phyloP scores from a whole-genome alignment of 2,888 invertebrate species.

The Lochmaea crataegi region DNA sequence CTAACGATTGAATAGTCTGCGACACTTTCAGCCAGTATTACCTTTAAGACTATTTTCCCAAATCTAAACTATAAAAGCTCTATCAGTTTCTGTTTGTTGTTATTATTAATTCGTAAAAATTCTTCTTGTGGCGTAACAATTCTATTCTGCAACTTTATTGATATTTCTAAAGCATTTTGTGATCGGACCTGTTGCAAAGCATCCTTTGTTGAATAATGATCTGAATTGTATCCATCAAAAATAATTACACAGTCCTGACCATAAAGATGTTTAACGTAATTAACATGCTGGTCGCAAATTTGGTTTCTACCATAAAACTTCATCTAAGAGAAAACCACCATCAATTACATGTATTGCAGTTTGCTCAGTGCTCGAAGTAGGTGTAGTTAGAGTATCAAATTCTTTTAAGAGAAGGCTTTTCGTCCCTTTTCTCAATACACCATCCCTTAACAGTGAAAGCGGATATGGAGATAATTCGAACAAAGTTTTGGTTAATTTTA shows the following conservation, averaged over 20 bases:
- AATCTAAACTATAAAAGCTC: conserved; percentile 1
- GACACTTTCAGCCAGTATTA: neutral
- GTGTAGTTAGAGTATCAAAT: neutral
- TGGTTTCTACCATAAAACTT: neutral
- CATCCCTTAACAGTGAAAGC: neutral
- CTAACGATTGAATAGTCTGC: neutral
- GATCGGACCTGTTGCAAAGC: neutral
- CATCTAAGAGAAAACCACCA: neutral
- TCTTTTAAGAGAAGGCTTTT: neutral
- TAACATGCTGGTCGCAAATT: conserved; percentile 4
- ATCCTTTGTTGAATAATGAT: neutral
- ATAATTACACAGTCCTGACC: conserved; percentile 6
- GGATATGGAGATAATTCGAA: conserved; percentile 1
- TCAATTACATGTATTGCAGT: neutral
- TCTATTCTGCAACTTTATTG: neutral
- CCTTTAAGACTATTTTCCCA: neutral
- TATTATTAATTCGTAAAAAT: conserved; percentile 2
- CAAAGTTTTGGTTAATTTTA: no score
- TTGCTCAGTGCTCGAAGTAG: neutral
- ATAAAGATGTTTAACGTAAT: neutral
- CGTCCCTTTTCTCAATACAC: neutral
- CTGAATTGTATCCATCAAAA: neutral
- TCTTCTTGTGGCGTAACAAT: conserved; percentile 4
- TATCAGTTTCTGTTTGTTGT: conserved; percentile 3
- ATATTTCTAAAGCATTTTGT: conserved; percentile 3